A percentile compares a stretch with the other conserved stretches of the same genome.
Conservation (phyloP, 2,113 vertebrate species). For the Xiphophorus maculatus region DNA sequence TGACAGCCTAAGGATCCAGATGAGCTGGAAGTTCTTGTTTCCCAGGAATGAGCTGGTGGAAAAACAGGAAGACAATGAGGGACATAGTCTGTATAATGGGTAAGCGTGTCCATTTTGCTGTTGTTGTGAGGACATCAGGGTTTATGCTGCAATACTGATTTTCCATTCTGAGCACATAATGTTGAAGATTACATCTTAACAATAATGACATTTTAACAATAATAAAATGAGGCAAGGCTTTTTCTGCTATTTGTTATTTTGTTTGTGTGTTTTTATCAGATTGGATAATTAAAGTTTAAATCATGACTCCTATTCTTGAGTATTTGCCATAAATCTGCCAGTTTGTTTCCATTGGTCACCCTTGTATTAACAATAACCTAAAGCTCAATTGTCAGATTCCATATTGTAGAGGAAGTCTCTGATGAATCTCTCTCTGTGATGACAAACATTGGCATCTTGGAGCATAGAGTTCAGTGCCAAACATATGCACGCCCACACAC, state of each 20-base stretch:
- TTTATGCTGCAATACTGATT: neutral
- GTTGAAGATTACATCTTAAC: neutral
- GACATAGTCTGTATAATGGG: slow-evolving; percentile 28
- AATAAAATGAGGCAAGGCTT: no score
- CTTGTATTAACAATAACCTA: no score
- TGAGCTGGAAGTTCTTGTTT: slow-evolving; percentile 73
- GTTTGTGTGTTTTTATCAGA: neutral
- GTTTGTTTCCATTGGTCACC: no score
- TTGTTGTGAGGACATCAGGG: neutral
- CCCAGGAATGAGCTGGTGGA: slow-evolving; percentile 36
- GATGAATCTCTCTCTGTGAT: no score
- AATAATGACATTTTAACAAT: neutral
- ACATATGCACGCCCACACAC: no score
- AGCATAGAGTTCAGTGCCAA: no score
- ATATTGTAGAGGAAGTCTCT: no score
- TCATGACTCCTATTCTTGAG: no score
- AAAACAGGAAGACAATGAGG: slow-evolving; percentile 56
- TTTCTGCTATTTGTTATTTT: no score
- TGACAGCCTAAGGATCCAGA: slow-evolving; percentile 20
- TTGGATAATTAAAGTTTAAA: neutral
- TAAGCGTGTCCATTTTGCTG: neutral
- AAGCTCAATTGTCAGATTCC: no score
- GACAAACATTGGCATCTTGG: no score
- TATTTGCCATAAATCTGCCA: no score
- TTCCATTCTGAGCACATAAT: neutral